These are phyloP conservation scores for Eristalis tenax DNA, from an alignment of 2,888 invertebrate genomes.

Conservation along the genomic window DNA sequence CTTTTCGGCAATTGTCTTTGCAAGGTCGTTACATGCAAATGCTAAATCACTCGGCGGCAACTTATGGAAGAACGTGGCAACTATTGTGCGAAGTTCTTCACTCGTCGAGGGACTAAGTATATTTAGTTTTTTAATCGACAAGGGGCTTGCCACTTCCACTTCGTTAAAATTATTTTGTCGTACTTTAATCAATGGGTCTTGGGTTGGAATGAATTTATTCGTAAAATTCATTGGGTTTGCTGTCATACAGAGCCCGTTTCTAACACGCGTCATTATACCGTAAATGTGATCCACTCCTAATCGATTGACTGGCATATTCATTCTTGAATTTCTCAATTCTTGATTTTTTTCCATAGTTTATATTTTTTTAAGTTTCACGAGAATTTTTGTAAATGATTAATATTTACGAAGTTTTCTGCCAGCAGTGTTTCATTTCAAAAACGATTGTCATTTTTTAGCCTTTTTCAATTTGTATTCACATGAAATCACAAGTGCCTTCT, in stretches of 20 bases:
- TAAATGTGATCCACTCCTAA: conserved; percentile 36
- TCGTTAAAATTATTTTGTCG: conserved; percentile 30
- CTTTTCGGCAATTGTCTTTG: not conserved
- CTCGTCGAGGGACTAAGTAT: conserved; percentile 21
- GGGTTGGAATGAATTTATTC: conserved; percentile 35
- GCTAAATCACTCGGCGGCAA: conserved; percentile 45
- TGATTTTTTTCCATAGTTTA: not conserved
- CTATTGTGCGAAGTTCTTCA: conserved; percentile 29
- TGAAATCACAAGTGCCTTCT: too few species aligned
- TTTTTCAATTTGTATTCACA: too few species aligned
- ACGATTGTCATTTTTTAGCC: too few species aligned
- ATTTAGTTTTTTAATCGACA: conserved; percentile 37
- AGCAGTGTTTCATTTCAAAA: too few species aligned
- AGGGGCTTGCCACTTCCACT: conserved; percentile 18
- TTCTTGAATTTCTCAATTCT: not conserved
- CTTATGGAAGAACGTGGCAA: not conserved
- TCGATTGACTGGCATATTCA: not conserved
- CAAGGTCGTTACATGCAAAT: conserved; percentile 6
- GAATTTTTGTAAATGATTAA: not conserved
- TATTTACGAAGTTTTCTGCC: too few species aligned
- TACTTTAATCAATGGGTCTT: conserved; percentile 17
- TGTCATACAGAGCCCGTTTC: conserved; percentile 32
- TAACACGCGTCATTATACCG: conserved; percentile 28
- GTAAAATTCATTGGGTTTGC: conserved; percentile 31
- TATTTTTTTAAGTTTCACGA: not conserved